These are phyloP conservation scores for Morpho deidamia DNA, from an alignment of 2,888 invertebrate genomes.

Conservation along the genomic window DNA sequence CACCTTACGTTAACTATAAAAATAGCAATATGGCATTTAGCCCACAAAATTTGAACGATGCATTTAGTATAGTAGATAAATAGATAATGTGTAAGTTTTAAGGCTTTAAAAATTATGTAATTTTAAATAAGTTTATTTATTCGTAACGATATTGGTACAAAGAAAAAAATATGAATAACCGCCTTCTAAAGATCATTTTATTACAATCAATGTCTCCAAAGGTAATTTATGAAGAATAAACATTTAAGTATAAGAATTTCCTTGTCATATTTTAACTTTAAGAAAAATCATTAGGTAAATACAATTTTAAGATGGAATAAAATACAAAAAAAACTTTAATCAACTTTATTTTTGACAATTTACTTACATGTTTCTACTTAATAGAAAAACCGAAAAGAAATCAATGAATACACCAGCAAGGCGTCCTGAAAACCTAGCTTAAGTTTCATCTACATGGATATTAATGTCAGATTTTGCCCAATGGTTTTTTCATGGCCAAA, in stretches of 20 bases:
- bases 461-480: no score
- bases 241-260: no score
- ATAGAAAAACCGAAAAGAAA: no score
- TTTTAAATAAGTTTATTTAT: constrained; percentile 1
- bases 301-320: not conserved
- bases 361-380: no score
- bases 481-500: not conserved
- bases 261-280: no score
- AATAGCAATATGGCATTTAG: constrained; percentile 68
- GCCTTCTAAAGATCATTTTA: not conserved
- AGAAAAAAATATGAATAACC: not conserved
- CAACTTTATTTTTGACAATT: not conserved
- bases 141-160: constrained; percentile 12
- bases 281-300: not conserved
- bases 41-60: constrained; percentile 70
- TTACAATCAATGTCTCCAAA: not conserved
- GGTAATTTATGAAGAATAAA: not conserved
- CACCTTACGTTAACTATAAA: constrained; percentile 65
- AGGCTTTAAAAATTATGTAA: not conserved
- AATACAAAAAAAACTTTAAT: not conserved
- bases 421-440: no score
- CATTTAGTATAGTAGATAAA: constrained; percentile 61
- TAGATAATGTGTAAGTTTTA: constrained; percentile 16
- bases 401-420: no score
- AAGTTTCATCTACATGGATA: no score